These are phyloP conservation scores for Alcis repandata DNA, from an alignment of 2,888 invertebrate species.

Conservation along the genomic window DNA sequence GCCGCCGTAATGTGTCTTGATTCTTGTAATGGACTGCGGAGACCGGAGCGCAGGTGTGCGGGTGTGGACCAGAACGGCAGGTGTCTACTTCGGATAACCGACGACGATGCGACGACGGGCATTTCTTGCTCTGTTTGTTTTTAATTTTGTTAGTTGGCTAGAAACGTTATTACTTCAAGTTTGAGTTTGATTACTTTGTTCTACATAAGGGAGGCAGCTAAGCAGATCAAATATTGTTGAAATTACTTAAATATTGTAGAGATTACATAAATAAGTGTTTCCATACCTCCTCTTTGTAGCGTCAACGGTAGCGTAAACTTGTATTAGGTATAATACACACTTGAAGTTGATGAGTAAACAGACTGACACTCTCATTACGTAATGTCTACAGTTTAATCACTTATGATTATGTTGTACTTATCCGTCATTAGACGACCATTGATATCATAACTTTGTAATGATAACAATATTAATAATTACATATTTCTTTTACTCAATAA, in stretches of 20 bases:
- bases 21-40: slow-evolving; percentile 37
- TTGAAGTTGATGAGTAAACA: too few species aligned
- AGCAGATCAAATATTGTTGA: too few species aligned
- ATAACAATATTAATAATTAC: background rate
- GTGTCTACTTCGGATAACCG: slow-evolving; percentile 45
- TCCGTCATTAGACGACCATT: background rate
- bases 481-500: background rate
- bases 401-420: background rate
- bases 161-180: too few species aligned
- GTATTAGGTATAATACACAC: too few species aligned
- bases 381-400: too few species aligned
- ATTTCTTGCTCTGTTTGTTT: slow-evolving; percentile 57
- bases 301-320: too few species aligned
- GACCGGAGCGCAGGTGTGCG: slow-evolving; percentile 47
- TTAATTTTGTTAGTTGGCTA: slow-evolving; percentile 38
- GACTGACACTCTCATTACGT: too few species aligned
- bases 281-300: too few species aligned
- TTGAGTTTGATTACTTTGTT: too few species aligned
- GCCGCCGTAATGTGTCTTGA: slow-evolving; percentile 21
- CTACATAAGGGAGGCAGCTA: too few species aligned
- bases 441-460: background rate
- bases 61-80: slow-evolving; percentile 59
- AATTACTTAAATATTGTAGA: too few species aligned
- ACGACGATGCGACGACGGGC: slow-evolving; percentile 28
- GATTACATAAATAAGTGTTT: too few species aligned